Evolutionary conservation across 2,888 invertebrate species (phyloP), one percentile per base, ranked within the genome.

Genomic region (Mycalesis mineus): DNA sequence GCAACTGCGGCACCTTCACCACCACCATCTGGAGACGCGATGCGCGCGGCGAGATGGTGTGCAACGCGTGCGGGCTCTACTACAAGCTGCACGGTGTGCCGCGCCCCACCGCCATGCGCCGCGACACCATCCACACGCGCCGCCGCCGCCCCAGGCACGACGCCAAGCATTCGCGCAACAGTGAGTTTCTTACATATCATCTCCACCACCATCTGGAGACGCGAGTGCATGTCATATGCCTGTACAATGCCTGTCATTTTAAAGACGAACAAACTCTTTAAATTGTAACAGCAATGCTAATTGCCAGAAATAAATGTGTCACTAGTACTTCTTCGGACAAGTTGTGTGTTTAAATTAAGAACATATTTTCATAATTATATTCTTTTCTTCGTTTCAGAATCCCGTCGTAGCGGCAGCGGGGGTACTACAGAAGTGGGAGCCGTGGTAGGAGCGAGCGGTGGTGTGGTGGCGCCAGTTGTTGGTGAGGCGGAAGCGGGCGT

Each of bases 21-120:
- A 99, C 99, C 58, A 99, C 99, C 0, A 95, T 99, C 65, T 99
- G 99, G 99, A 91, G 99, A 72, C 92, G 99, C 69, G 98, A 98
- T 88, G 93, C 96, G 74, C 94, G 96, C 74, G 98, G 98, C 1
- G 98, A 99, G 91, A 98, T 99, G 92, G 99, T 99, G 60, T 99
- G 99, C 88, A 99, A 99, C 88, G 99, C 99, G 40, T 99, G 99
- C 82, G 99, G 98, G 0, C 92, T 99, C 37, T 99, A 99, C 91
- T 98, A 94, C 90, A 99, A 99, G 88, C 91, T 99, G 68, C 99
- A 99, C 86, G 96, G 96, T 65, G 95, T 97, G 54, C 96, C 97
- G 83, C 92, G 98, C 60, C 98, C 98, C 22, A 93, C 96, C 69
- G 96, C 97, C 58, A 98, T 98, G 98, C 92, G 97, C 70, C 95